These are phyloP conservation scores for Mesoligia furuncula DNA, from an alignment of 2,888 invertebrate species.

Conservation along the genomic window DNA sequence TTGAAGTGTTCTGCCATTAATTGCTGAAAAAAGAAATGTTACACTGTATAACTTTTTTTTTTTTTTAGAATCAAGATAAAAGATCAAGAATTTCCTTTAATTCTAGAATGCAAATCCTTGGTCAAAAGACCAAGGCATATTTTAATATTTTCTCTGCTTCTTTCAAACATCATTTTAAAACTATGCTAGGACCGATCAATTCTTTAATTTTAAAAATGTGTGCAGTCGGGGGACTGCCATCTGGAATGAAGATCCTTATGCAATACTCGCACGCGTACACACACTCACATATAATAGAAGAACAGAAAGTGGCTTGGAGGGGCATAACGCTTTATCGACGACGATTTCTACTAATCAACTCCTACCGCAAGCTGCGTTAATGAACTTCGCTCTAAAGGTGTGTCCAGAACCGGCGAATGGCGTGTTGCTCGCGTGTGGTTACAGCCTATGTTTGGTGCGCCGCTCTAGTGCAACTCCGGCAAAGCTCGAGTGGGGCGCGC, in stretches of 20 bases:
- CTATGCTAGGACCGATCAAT: too few relatives aligned
- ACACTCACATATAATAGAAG: not conserved
- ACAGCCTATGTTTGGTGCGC: too few relatives aligned
- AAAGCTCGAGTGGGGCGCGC: too few relatives aligned
- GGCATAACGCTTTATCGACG: not conserved
- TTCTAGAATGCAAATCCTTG: too few relatives aligned
- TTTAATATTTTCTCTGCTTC: not conserved
- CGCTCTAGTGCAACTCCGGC: too few relatives aligned
- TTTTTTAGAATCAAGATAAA: not conserved
- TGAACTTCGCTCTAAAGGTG: not conserved
- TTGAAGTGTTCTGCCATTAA: slow-evolving; percentile 77
- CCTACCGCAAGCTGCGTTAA: too few relatives aligned
- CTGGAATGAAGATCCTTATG: not conserved
- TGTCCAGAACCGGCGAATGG: too few relatives aligned
- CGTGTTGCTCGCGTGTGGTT: too few relatives aligned
- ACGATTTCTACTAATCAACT: not conserved
- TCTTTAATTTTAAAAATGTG: not conserved
- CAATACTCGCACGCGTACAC: not conserved
- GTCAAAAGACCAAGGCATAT: too few relatives aligned
- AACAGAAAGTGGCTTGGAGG: not conserved
- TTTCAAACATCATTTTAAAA: not conserved
- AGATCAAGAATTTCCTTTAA: not conserved
- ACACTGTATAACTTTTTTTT: not conserved
- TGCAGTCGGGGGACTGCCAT: not conserved
- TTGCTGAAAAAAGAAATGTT: slow-evolving; percentile 73